Percentiles rank a stretch among this genome's conserved stretches.
Conservation (phyloP, 1,140 invertebrate species). For the Aphaenogaster rudis region DNA sequence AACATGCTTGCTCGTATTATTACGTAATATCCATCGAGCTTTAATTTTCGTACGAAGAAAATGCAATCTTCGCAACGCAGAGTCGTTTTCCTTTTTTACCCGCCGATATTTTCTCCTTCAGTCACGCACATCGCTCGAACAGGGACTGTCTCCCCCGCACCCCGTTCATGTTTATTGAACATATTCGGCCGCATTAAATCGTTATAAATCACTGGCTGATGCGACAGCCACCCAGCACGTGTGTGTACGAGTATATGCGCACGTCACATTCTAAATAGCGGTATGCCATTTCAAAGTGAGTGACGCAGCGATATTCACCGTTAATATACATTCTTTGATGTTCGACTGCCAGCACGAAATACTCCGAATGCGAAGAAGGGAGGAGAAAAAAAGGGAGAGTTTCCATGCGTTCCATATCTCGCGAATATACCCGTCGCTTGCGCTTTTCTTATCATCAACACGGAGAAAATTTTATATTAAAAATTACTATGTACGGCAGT, state of each 20-base stretch:
- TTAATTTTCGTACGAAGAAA: neutral
- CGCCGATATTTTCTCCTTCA: neutral
- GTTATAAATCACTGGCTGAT: slow-evolving; percentile 64
- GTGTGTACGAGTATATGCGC: neutral
- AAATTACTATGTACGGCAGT: too few relatives aligned
- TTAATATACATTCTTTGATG: slow-evolving; percentile 17
- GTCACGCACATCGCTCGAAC: neutral
- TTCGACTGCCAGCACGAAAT: neutral
- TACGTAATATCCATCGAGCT: neutral
- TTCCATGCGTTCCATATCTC: neutral
- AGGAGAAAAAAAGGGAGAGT: neutral
- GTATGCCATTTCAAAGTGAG: slow-evolving; percentile 20
- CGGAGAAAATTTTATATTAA: too few relatives aligned
- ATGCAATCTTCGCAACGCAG: slow-evolving; percentile 5
- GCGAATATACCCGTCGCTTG: neutral
- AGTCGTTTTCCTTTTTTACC: neutral
- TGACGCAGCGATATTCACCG: slow-evolving; percentile 8
- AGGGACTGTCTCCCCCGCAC: neutral
- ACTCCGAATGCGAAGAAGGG: neutral
- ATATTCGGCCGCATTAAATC: slow-evolving; percentile 62
- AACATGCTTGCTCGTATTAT: neutral
- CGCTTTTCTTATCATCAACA: neutral
- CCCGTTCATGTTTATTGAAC: slow-evolving; percentile 60
- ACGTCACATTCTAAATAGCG: slow-evolving; percentile 22
- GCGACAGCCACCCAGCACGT: slow-evolving; percentile 13